Conservation (phyloP, 2,888 invertebrate genomes). For the Rutpela maculata region DNA sequence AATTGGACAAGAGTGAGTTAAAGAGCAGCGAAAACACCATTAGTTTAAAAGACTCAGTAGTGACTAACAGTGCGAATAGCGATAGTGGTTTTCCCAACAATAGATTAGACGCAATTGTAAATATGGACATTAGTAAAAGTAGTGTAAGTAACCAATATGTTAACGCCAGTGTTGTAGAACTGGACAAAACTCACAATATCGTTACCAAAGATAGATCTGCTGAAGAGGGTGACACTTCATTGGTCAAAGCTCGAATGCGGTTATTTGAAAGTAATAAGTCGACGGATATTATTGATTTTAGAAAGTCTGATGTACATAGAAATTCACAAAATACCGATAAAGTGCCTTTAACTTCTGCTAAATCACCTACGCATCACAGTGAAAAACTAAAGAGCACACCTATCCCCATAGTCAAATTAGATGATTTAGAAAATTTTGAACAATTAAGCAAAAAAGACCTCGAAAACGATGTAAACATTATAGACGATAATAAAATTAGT, state of each 20-base stretch:
- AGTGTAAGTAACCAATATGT: slow-evolving; percentile 62
- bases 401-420: slow-evolving; percentile 47
- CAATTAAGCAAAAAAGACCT: slow-evolving; percentile 43
- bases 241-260: slow-evolving; percentile 72
- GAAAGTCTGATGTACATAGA: slow-evolving; percentile 61
- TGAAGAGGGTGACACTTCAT: slow-evolving; percentile 62
- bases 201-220: slow-evolving; percentile 72
- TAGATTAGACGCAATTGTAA: slow-evolving; percentile 53
- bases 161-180: slow-evolving; percentile 41
- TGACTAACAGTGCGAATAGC: slow-evolving; percentile 49
- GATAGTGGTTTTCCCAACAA: slow-evolving; percentile 65
- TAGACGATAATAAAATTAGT: slow-evolving; percentile 34
- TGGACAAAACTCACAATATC: slow-evolving; percentile 64
- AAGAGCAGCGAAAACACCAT: slow-evolving; percentile 46
- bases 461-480: slow-evolving; percentile 25
- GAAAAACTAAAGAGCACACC: slow-evolving; percentile 24
- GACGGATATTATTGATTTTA: slow-evolving; percentile 35
- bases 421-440: slow-evolving; percentile 56
- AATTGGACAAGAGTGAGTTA: slow-evolving; percentile 48
- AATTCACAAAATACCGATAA: slow-evolving; percentile 47
- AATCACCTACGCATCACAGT: slow-evolving; percentile 49
- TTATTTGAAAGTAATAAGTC: slow-evolving; percentile 68
- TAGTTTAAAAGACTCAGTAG: slow-evolving; percentile 29
- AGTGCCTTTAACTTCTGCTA: slow-evolving; percentile 52
- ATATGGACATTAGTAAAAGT: slow-evolving; percentile 59